These are phyloP conservation scores for Anoplolepis gracilipes DNA, from an alignment of 1,140 invertebrate species.

Conservation along the genomic window DNA sequence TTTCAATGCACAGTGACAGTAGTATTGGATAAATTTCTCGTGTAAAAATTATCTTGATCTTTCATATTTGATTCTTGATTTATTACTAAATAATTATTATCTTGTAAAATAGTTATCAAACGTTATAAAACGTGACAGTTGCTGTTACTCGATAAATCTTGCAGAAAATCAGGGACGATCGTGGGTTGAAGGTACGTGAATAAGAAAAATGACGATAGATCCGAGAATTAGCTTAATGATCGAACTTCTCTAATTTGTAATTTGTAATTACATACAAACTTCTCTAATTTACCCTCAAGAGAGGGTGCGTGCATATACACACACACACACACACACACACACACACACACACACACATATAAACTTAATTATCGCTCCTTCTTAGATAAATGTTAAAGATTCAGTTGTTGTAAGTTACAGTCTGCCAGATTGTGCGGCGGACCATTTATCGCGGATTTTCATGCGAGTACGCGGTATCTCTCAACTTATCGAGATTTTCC, in stretches of 20 bases:
- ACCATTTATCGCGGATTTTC: slow-evolving; percentile 20
- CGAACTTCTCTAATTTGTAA: neutral
- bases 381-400: slow-evolving; percentile 5
- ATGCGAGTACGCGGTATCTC: slow-evolving; percentile 19
- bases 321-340: too few species aligned
- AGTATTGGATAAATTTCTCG: too few species aligned
- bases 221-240: slow-evolving; percentile 17
- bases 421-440: neutral
- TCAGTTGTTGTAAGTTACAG: neutral
- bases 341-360: too few species aligned
- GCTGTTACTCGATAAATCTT: too few species aligned
- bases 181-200: neutral
- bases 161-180: too few species aligned
- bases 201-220: neutral
- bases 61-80: too few species aligned
- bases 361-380: neutral
- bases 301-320: too few species aligned
- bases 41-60: too few species aligned
- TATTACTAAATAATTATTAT: too few species aligned
- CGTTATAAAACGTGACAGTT: too few species aligned
- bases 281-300: neutral
- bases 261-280: neutral
- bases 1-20: too few species aligned
- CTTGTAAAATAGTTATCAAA: too few species aligned
- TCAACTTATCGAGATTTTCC: slow-evolving; percentile 26